Conservation (phyloP, 2,888 invertebrate species). For the Hirtodrosophila cameraria region DNA sequence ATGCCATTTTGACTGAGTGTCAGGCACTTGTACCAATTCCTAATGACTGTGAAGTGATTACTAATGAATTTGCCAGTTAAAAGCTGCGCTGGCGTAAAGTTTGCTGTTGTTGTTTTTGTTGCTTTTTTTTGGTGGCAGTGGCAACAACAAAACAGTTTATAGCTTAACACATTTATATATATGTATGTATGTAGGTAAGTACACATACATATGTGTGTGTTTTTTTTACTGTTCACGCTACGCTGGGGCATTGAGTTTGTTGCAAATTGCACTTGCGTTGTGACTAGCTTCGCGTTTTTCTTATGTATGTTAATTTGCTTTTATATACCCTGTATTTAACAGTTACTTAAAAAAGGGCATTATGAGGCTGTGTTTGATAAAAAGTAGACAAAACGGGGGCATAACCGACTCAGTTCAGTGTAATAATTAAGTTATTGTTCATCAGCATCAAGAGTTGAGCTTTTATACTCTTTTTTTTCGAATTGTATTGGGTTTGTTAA, state of each 20-base stretch:
- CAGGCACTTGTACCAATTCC: slow-evolving; percentile 74
- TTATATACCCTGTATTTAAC: no score
- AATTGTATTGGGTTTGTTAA: no score
- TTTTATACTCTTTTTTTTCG: no score
- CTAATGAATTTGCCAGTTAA: slow-evolving; percentile 69
- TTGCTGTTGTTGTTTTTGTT: slow-evolving; percentile 14
- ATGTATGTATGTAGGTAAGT: slow-evolving; percentile 2
- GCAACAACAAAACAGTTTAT: slow-evolving; percentile 33
- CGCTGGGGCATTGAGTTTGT: slow-evolving; percentile 54
- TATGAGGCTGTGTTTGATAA: no score
- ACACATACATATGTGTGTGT: neutral
- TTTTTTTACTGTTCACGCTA: slow-evolving; percentile 62
- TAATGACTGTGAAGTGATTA: slow-evolving; percentile 75
- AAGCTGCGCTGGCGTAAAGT: slow-evolving; percentile 43
- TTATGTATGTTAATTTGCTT: slow-evolving; percentile 68
- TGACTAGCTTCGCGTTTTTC: slow-evolving; percentile 50
- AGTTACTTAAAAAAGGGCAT: no score
- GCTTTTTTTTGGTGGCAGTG: slow-evolving; percentile 29
- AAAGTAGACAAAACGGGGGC: no score
- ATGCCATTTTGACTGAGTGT: slow-evolving; percentile 9
- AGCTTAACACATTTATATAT: neutral
- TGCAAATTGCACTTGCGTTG: slow-evolving; percentile 73
- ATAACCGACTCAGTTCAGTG: no score
- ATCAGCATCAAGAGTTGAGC: no score
- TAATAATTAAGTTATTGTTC: no score